phyloP scores from a whole-genome alignment of 2,888 invertebrate species.

The Sepioteuthis lessoniana region DNA sequence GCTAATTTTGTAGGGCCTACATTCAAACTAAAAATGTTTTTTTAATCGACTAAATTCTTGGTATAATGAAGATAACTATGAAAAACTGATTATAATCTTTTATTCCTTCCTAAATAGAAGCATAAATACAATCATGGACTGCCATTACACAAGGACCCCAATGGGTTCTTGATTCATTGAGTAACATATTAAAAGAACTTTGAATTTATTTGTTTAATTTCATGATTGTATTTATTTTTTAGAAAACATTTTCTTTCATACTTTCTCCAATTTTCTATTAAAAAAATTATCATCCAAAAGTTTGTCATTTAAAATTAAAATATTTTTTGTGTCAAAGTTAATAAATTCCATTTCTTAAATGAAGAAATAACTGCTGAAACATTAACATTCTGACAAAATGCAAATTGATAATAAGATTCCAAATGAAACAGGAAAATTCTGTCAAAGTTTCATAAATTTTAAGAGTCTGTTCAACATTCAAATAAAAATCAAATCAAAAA shows the following conservation, averaged over 20 bases:
- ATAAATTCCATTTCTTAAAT: background rate
- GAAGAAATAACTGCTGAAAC: background rate
- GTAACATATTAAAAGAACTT: too few relatives aligned
- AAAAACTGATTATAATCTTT: too few relatives aligned
- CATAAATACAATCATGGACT: too few relatives aligned
- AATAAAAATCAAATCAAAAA: background rate
- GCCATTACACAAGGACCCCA: too few relatives aligned
- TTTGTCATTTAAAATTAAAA: background rate
- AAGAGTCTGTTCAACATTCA: background rate
- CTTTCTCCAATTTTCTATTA: background rate
- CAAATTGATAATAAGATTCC: background rate
- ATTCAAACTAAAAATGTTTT: too few relatives aligned
- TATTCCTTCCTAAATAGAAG: too few relatives aligned
- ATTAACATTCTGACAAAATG: background rate
- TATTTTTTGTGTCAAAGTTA: background rate
- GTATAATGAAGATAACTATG: too few relatives aligned
- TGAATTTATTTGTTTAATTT: too few relatives aligned
- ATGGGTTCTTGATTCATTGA: too few relatives aligned
- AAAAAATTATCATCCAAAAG: background rate
- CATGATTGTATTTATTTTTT: too few relatives aligned
- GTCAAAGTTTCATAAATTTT: background rate
- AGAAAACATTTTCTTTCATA: background rate
- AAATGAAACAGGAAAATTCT: background rate
- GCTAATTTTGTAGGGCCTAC: too few relatives aligned
- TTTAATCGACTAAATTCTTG: too few relatives aligned